Evolutionary conservation across 1,140 invertebrate species (phyloP).

Genomic region (Helicorthomorpha holstii): DNA sequence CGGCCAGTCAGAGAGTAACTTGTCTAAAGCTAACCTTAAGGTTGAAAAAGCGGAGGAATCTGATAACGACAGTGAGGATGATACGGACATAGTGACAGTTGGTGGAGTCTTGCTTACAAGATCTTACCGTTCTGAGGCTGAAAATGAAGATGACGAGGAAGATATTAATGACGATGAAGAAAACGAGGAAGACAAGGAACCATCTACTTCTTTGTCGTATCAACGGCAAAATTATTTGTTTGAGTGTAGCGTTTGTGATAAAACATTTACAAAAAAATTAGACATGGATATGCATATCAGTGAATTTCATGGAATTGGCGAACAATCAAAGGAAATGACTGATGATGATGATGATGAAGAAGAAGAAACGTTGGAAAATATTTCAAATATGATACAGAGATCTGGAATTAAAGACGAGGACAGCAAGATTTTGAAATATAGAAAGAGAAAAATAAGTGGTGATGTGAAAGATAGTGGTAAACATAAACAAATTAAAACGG

Average conservation of each 20-base stretch:
- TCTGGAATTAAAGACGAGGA: too few relatives aligned
- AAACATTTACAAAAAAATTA: neutral
- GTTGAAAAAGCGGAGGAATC: neutral
- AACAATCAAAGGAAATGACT: neutral
- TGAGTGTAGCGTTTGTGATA: neutral
- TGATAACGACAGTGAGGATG: neutral
- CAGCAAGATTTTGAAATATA: too few relatives aligned
- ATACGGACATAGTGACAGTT: neutral
- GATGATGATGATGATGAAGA: constrained; percentile 1
- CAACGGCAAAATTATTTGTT: neutral
- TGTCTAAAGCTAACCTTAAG: too few relatives aligned
- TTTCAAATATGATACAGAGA: neutral
- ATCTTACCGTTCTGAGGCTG: neutral
- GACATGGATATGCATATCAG: neutral
- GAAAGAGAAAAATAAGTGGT: too few relatives aligned
- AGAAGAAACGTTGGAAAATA: neutral
- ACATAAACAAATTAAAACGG: too few relatives aligned
- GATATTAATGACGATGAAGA: neutral
- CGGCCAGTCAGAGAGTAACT: too few relatives aligned
- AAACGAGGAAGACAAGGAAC: neutral
- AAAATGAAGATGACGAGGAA: neutral
- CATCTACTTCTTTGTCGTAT: neutral
- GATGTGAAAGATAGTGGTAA: too few relatives aligned
- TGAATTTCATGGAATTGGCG: neutral
- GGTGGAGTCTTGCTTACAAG: neutral